Evolutionary conservation across 2,113 vertebrate species (phyloP).

Genomic region (Gorilla gorilla): DNA sequence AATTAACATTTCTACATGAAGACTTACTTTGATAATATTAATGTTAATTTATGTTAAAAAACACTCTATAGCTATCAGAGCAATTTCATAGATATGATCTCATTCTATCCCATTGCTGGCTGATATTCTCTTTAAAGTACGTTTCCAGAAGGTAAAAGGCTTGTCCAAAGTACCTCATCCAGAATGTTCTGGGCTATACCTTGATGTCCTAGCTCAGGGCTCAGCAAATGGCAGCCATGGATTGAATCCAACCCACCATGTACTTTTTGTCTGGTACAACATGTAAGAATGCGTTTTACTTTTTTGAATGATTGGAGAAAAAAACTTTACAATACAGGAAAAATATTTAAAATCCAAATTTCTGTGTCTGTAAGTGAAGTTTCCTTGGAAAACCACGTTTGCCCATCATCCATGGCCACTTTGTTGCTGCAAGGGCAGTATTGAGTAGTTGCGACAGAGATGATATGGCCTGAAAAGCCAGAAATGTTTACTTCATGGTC

Average conservation of each 20-base stretch:
- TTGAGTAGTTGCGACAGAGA: not conserved
- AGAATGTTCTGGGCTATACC: not conserved
- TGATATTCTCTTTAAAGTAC: not conserved
- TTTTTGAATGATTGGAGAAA: not conserved
- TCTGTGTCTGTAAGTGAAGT: not conserved
- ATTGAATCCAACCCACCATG: not conserved
- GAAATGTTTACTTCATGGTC: not conserved
- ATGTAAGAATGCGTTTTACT: not conserved
- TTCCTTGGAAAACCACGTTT: constrained; percentile 26
- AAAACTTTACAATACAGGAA: not conserved
- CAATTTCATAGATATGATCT: not conserved
- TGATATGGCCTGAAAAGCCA: not conserved
- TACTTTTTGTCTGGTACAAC: not conserved
- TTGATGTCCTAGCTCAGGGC: not conserved
- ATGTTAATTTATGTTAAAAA: not conserved
- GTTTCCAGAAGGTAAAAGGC: not conserved
- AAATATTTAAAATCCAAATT: not conserved
- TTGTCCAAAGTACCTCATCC: not conserved
- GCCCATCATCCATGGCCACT: not conserved
- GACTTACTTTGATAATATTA: not conserved
- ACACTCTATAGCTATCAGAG: not conserved
- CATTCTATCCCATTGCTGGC: not conserved
- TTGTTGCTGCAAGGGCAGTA: not conserved
- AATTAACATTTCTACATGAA: not conserved
- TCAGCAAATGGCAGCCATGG: not conserved